Percentiles rank a stretch among this genome's conserved stretches.
Evolutionary conservation across 2,113 vertebrate species (phyloP).

Genomic region (Vulpes ferrilata): DNA sequence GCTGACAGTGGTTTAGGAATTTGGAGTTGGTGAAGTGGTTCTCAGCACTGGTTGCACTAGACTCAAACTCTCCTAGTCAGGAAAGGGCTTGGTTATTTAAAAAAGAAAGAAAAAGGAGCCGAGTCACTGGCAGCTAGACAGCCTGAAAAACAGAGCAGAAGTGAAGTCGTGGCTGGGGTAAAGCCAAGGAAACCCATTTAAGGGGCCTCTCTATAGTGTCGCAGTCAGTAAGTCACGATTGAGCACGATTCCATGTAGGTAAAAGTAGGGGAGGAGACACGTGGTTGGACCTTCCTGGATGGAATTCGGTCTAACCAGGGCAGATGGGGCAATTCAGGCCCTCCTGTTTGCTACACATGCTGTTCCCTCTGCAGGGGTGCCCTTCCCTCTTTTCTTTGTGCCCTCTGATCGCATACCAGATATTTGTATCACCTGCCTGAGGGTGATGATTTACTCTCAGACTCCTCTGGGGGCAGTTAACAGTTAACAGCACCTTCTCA

Average conservation of each 20-base stretch:
- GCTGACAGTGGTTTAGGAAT: neutral
- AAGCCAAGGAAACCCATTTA: neutral
- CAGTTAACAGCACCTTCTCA: neutral
- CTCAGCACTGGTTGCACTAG: neutral
- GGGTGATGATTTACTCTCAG: neutral
- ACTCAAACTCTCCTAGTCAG: neutral
- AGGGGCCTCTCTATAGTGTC: neutral
- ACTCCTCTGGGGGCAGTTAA: neutral
- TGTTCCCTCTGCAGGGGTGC: neutral
- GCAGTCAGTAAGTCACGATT: neutral
- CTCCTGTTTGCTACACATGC: rapidly evolving
- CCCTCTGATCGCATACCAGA: neutral
- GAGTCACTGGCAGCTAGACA: neutral
- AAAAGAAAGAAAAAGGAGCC: neutral
- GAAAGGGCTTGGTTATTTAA: neutral
- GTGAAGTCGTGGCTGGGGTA: neutral
- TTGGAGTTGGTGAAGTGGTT: neutral
- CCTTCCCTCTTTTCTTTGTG: neutral
- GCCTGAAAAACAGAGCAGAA: neutral
- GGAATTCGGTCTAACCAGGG: neutral
- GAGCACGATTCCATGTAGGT: no score
- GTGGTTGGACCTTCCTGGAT: rapidly evolving
- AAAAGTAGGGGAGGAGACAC: neutral
- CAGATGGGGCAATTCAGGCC: neutral
- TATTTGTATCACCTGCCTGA: neutral